Base-by-base conservation (phyloP, 2,113 vertebrate genomes). In the Heterotilapia buettikoferi region DNA sequence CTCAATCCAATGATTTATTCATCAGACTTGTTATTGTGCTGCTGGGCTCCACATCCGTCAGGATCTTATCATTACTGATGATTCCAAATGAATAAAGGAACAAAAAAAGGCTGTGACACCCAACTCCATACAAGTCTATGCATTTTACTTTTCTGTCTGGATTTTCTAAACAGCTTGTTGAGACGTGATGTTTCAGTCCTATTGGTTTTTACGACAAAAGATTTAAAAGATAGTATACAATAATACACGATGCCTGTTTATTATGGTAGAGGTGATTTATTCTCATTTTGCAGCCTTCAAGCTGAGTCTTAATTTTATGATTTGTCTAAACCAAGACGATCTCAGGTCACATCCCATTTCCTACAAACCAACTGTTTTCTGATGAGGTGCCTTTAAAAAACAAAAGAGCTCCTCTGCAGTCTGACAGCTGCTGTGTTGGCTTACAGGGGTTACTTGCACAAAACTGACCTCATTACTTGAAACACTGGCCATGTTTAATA, bases 81-180 rank as follows among this genome's bases (percentile, higher is more conserved):
- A 68, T 68, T 68, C 2, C 19, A 38, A 40, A 21, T 0, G 0
- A 68, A 68, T 38, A 8, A 36, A 66, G 31, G 31, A 66, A 66
- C 31, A 38, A 68, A 21, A 68, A 0, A 0, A 24, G 36, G 36
- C 63, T 68, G 57, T 5, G 57, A n/a, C 31, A 63, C 18, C 18
- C 0, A 63, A 63, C 59, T 63, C 31, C 31, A 63, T 36, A 63
- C 59, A 63, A 36, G 18, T 5, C 18, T 0, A 0, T 31, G 29
- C 5, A 18, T 31, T 61, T 61, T 61, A 61, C 14, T 31, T 31
- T 3, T 18, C 29, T 61, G 29, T 61, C 29, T 61, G 57, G 57
- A 33, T 61, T 61, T 61, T 61, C 29, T 18, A 61, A 61, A 18
- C 57, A 61, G 57, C 57, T 33, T 33, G 29, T 18, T 18, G 57